Conservation (phyloP, 2,797 vertebrate species). For the Urophycis tenuis region DNA sequence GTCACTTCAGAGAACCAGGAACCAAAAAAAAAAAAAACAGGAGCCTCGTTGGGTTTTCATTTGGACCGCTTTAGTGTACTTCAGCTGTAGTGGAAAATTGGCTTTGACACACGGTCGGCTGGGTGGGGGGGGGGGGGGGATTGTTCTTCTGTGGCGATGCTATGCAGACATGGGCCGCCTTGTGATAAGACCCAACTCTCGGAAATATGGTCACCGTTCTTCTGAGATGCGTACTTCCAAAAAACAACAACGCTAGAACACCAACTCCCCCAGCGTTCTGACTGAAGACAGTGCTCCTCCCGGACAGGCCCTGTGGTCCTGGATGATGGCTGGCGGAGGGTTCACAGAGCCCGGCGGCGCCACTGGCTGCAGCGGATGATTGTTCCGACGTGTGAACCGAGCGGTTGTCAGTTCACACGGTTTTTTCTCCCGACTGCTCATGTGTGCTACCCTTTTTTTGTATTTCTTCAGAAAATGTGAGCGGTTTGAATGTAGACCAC, state of each 20-base stretch:
- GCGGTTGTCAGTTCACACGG: constrained; percentile 35
- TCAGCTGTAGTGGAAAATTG: not conserved
- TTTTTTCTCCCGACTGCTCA: constrained; percentile 52
- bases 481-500: constrained; percentile 68
- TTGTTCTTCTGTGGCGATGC: not conserved
- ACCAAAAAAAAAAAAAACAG: not conserved
- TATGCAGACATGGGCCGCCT: not conserved
- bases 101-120: not conserved
- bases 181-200: constrained; percentile 23
- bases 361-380: constrained; percentile 25
- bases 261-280: not conserved
- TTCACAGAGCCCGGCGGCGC: not conserved
- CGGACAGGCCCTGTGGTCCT: constrained; percentile 1
- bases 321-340: not conserved
- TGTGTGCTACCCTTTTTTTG: constrained; percentile 28
- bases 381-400: constrained; percentile 39
- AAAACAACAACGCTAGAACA: not conserved
- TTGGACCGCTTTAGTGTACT: not conserved
- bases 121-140: not conserved
- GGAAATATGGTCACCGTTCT: constrained; percentile 15
- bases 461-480: constrained; percentile 31
- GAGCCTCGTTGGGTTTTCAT: not conserved
- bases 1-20: constrained; percentile 17
- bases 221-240: not conserved
- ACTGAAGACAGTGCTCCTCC: not conserved